Evolutionary conservation across 2,888 invertebrate species (phyloP).

Genomic region (Dasypolia templi): DNA sequence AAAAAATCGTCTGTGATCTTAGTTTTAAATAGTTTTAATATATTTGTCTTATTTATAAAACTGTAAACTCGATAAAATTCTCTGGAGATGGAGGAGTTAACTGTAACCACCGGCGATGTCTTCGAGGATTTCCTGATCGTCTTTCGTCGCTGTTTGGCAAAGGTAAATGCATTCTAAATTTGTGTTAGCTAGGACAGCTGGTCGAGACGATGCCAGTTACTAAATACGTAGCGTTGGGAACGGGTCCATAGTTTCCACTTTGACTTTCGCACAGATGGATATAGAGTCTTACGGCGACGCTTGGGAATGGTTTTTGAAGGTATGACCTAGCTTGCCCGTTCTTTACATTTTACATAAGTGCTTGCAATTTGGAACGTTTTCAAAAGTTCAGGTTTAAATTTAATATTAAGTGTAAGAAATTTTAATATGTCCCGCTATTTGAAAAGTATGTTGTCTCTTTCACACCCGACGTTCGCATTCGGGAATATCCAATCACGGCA

Average conservation of each 20-base stretch:
- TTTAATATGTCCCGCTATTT: conserved; percentile 37
- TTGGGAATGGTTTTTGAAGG: conserved; percentile 82
- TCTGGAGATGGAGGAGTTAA: conserved; percentile 92
- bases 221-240: conserved; percentile 66
- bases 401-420: no score
- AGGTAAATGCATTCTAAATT: conserved; percentile 91
- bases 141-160: conserved; percentile 92
- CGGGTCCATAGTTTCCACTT: conserved; percentile 59
- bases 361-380: conserved; percentile 57
- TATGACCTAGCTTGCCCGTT: conserved; percentile 61
- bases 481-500: conserved; percentile 56
- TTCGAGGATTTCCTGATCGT: conserved; percentile 93
- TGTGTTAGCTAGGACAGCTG: conserved; percentile 74
- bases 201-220: conserved; percentile 72
- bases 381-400: conserved; percentile 54
- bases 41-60: conserved; percentile 72
- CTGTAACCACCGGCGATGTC: conserved; percentile 92
- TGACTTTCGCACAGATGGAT: conserved; percentile 69
- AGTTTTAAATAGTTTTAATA: conserved; percentile 71
- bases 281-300: conserved; percentile 79
- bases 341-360: conserved; percentile 43
- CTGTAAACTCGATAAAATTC: conserved; percentile 88
- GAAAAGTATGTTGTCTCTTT: conserved; percentile 45
- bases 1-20: conserved; percentile 84
- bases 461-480: conserved; percentile 26